phyloP scores from a whole-genome alignment of 1,140 invertebrate genomes.

The Tetramorium parvispinum region DNA sequence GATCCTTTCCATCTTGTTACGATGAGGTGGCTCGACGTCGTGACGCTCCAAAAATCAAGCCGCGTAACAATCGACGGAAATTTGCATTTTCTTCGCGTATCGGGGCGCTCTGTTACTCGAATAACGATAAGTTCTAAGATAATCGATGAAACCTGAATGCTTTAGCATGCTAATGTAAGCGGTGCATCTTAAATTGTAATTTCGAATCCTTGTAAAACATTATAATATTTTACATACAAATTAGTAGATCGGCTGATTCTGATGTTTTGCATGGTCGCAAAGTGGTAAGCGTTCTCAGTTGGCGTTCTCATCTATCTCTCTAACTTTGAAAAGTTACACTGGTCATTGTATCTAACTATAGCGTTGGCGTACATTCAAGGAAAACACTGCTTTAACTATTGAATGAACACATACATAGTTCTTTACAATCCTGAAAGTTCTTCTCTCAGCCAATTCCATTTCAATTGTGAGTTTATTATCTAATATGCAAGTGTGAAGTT shows the following conservation, averaged over 20 bases:
- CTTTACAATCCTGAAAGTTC: neutral
- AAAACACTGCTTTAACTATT: neutral
- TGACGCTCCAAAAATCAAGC: constrained; percentile 8
- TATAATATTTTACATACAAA: neutral
- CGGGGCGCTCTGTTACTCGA: neutral
- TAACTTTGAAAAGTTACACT: neutral
- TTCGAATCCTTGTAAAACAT: neutral
- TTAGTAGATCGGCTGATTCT: neutral
- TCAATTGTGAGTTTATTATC: neutral
- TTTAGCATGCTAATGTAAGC: neutral
- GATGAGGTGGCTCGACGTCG: neutral
- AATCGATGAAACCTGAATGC: neutral
- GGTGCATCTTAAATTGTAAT: neutral
- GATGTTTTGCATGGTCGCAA: neutral
- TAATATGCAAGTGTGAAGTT: neutral
- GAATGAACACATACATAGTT: neutral
- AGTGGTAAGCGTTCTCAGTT: neutral
- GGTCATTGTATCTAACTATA: neutral
- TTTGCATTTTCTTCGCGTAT: neutral
- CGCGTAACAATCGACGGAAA: neutral
- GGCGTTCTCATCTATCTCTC: neutral
- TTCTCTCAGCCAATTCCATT: neutral
- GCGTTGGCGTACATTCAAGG: neutral
- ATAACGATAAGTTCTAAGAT: neutral
- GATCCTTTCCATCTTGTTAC: constrained; percentile 22